Evolutionary conservation across 2,113 vertebrate genomes (phyloP).

Genomic region (Chamaea fasciata): DNA sequence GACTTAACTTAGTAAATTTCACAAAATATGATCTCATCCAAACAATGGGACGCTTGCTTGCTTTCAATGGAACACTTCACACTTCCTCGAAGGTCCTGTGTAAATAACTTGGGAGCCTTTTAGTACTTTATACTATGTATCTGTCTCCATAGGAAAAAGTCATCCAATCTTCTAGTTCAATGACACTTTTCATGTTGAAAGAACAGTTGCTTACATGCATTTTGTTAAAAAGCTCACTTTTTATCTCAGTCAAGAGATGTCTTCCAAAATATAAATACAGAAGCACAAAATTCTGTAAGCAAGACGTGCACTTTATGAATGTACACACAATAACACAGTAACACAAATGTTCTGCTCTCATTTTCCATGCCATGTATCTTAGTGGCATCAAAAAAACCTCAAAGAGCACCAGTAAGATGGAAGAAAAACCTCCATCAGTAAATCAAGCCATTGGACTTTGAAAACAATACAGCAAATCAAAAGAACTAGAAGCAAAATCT

Average conservation of each 20-base stretch:
- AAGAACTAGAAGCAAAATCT: neutral
- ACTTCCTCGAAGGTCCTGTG: neutral
- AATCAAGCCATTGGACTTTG: neutral
- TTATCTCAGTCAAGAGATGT: neutral
- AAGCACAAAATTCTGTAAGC: neutral
- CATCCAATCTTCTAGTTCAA: neutral
- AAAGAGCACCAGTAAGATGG: neutral
- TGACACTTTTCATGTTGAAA: neutral
- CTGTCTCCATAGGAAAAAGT: neutral
- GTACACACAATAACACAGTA: neutral
- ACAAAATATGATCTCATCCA: neutral
- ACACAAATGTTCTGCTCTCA: neutral
- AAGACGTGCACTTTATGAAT: neutral
- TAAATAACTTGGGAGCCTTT: neutral
- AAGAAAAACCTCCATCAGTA: neutral
- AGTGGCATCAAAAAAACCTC: neutral
- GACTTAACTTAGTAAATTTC: neutral
- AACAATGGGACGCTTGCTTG: conserved; percentile 18
- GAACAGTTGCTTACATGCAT: neutral
- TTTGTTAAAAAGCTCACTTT: neutral
- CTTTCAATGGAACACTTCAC: conserved; percentile 8
- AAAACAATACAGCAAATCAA: neutral
- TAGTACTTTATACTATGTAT: neutral
- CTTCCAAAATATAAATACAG: neutral
- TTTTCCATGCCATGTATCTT: neutral